phyloP scores from a whole-genome alignment of 2,797 vertebrate species.

The Chloroceryle amazona region DNA sequence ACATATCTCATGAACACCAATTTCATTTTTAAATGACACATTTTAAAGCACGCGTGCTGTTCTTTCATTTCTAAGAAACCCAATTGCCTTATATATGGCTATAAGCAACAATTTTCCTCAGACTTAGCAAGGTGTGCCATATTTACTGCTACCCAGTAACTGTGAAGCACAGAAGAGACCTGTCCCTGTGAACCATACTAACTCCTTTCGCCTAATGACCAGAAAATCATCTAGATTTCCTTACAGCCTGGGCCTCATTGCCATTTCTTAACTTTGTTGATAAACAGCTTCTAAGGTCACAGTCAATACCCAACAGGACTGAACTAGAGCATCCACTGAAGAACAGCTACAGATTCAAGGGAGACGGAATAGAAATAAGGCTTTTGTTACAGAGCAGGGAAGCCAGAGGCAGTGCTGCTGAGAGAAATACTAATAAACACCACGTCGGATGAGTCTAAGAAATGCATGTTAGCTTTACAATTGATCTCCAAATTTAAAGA shows the following conservation, averaged over 20 bases:
- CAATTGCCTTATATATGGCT: neutral
- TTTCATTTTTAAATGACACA: constrained; percentile 37
- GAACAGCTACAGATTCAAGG: neutral
- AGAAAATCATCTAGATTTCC: neutral
- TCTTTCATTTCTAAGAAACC: constrained; percentile 39
- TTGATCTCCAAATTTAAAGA: neutral
- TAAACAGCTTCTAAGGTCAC: neutral
- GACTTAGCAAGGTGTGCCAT: neutral
- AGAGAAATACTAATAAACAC: neutral
- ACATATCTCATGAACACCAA: neutral
- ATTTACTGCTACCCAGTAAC: neutral
- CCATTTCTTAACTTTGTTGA: neutral
- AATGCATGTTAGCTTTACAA: neutral
- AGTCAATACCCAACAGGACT: neutral
- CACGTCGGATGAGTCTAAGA: neutral
- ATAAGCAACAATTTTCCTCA: neutral
- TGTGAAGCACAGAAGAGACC: neutral
- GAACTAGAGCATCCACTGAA: no score
- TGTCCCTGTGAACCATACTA: neutral
- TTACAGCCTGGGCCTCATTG: neutral
- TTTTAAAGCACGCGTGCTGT: constrained; percentile 7
- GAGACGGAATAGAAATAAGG: neutral
- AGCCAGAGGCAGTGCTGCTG: neutral
- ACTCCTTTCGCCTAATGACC: neutral
- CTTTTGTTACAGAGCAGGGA: neutral